Conservation (phyloP, 1,140 invertebrate genomes). For the Hypsibius dujardini region DNA sequence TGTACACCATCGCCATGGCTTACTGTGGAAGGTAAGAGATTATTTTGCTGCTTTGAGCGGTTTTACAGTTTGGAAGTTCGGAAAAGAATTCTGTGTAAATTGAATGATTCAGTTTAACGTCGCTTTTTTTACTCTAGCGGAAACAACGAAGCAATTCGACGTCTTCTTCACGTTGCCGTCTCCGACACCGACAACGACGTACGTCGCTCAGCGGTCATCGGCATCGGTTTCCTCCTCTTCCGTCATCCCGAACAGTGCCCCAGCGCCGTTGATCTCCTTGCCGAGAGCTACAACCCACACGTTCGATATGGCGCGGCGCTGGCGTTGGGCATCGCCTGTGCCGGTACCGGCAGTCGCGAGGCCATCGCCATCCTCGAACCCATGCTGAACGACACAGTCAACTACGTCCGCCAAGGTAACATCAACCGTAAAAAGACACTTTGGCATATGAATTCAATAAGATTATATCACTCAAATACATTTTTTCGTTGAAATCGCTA, state of each 20-base stretch:
- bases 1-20: slow-evolving; percentile 94
- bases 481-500: too few species aligned
- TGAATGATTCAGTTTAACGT: too few species aligned
- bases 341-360: slow-evolving; percentile 83
- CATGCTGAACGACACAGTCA: slow-evolving; percentile 95
- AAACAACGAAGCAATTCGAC: slow-evolving; percentile 84
- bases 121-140: slow-evolving; percentile 42
- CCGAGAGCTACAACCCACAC: slow-evolving; percentile 97
- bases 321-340: slow-evolving; percentile 95
- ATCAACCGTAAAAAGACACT: too few species aligned
- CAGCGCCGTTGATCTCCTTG: slow-evolving; percentile 78
- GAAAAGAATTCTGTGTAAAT: too few species aligned
- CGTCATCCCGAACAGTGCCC: slow-evolving; percentile 91
- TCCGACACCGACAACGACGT: slow-evolving; percentile 99
- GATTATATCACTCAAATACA: too few species aligned
- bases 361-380: slow-evolving; percentile 90
- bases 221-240: slow-evolving; percentile 86
- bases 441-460: too few species aligned
- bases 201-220: slow-evolving; percentile 84
- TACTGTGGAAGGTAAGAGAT: slow-evolving; percentile 55
- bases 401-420: slow-evolving; percentile 95
- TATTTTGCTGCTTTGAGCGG: too few species aligned
- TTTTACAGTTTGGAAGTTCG: too few species aligned
- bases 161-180: slow-evolving; percentile 78
- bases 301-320: slow-evolving; percentile 96